Base-by-base conservation (phyloP, 2,888 invertebrate species). In the Mantis religiosa region DNA sequence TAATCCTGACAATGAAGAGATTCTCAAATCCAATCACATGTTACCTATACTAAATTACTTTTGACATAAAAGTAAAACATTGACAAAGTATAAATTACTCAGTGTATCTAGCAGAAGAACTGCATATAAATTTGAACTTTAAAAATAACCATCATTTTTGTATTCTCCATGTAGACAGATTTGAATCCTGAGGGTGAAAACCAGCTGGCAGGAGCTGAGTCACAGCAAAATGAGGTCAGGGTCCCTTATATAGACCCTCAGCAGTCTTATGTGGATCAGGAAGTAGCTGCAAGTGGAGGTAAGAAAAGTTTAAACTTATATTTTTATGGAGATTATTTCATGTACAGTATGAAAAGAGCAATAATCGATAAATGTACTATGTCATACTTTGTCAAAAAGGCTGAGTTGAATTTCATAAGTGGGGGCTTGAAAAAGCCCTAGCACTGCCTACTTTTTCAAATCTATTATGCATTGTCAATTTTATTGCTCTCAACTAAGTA, bases 181-280 rank as follows among this genome's bases (percentile, higher is more conserved):
- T 47, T 88, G 71, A 87, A 87, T 83, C 89, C 89, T 82, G 90
- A 89, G 81, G 82, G 28, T 28, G 93, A 93, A 91, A 93, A 94
- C 91, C 92, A 92, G 90, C 92, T 92, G 87, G 92, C 91, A 89
- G 94, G 94, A 82, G 95, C 95, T 1, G 96, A 95, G 92, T 95
- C 95, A 30, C 95, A 95, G 91, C 94, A 95, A 92, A 95, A 94
- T 91, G 95, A 95, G 91, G 95, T 95, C 82, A 94, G 95, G 91
- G 95, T 95, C 34, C 95, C 95, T 89, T 95, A 95, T 92, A 91
- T 91, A 89, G 90, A 91, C 88, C 81, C 84, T 27, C 85, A 88
- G 28, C 82, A 30, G 28, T n/a, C 15, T 41, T 90, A 90, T 84
- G 90, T 90, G 47, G 91, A 91, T 88, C 91, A 91, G 71, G 91